Evolutionary conservation across 2,797 vertebrate genomes (phyloP).

Genomic region (Linurgus olivaceus): DNA sequence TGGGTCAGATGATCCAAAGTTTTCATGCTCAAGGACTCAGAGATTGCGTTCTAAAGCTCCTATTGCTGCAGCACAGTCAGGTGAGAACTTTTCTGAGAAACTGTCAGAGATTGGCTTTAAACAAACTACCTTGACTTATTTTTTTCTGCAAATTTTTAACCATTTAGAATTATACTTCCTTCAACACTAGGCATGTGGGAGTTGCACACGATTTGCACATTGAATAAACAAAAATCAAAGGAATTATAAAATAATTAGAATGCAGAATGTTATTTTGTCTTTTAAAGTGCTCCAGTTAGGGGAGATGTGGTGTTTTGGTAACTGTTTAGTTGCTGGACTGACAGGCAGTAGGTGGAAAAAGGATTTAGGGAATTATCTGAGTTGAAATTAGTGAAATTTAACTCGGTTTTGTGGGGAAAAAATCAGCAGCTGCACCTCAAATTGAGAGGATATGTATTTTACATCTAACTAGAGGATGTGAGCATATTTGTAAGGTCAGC

Average conservation of each 20-base stretch:
- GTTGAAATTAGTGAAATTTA: constrained; percentile 15
- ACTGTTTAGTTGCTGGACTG: constrained; percentile 20
- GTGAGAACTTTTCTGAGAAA: background rate
- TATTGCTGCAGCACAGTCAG: background rate
- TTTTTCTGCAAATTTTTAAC: background rate
- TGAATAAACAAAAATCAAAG: constrained; percentile 21
- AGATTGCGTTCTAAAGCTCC: background rate
- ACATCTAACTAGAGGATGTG: background rate
- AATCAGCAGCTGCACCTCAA: background rate
- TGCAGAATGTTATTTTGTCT: constrained; percentile 17
- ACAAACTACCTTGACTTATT: background rate
- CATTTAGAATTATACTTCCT: background rate
- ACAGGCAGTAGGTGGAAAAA: background rate
- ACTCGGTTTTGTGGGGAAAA: background rate
- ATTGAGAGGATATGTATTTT: background rate
- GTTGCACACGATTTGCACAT: background rate
- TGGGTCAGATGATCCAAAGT: background rate
- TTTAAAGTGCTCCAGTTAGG: background rate
- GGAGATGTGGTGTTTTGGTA: background rate
- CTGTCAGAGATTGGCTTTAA: background rate
- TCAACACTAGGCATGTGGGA: background rate
- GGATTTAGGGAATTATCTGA: background rate
- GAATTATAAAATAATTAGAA: constrained; percentile 4
- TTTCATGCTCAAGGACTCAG: background rate
- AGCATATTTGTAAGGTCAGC: background rate